A percentile compares a stretch with the other conserved stretches of the same genome.
These are phyloP conservation scores for Mastacembelus armatus DNA, from an alignment of 2,797 vertebrate species.

Conservation along the genomic window DNA sequence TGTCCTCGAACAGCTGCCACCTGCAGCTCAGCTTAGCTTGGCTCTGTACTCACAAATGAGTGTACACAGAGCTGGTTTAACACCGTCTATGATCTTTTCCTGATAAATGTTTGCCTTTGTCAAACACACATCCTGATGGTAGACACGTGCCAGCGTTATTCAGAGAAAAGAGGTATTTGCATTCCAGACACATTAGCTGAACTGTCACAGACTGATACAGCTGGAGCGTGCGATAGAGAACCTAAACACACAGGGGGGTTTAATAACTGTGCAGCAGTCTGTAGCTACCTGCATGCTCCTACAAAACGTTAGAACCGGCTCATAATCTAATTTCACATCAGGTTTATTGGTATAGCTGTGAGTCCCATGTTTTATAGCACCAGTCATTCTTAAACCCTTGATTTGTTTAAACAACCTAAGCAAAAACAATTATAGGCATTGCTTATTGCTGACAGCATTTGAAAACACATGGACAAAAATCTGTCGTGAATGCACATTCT, in stretches of 20 bases:
- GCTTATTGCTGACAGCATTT: too few species aligned
- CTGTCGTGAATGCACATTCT: too few species aligned
- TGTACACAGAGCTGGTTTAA: slow-evolving; percentile 6
- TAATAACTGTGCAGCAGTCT: background rate
- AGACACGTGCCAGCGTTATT: slow-evolving; percentile 1
- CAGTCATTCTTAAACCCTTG: too few species aligned
- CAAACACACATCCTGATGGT: slow-evolving; percentile 9
- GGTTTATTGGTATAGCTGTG: background rate
- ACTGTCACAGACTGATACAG: slow-evolving; percentile 1
- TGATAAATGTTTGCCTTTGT: background rate
- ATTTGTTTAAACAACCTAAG: too few species aligned
- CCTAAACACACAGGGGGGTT: too few species aligned
- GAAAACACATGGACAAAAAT: too few species aligned
- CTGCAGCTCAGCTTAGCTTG: slow-evolving; percentile 18
- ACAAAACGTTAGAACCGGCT: background rate
- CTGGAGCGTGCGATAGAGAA: too few species aligned
- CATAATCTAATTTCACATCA: background rate
- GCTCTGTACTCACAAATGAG: background rate
- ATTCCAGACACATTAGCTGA: slow-evolving; percentile 12
- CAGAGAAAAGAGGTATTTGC: slow-evolving; percentile 1
- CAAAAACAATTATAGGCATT: too few species aligned
- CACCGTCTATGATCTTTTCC: background rate
- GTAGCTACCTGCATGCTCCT: background rate
- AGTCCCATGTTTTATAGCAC: too few species aligned
- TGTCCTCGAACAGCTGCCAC: background rate